Percentiles rank a stretch among this genome's conserved stretches.
These are phyloP conservation scores for Orthonevra nobilis DNA, from an alignment of 2,888 invertebrate species.

Conservation along the genomic window DNA sequence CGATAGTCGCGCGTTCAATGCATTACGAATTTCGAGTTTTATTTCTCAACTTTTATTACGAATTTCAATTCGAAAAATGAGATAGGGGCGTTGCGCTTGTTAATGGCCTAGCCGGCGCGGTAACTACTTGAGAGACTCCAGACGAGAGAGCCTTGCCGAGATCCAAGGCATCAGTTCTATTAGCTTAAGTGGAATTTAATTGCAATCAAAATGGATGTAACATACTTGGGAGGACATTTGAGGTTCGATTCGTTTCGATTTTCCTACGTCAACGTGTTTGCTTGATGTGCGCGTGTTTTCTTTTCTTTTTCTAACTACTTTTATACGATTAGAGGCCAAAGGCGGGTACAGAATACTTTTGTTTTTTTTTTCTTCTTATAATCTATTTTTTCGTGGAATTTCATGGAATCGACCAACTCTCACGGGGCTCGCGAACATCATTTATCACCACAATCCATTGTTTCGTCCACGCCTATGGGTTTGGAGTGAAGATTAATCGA, in stretches of 20 bases:
- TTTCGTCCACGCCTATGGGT: neutral
- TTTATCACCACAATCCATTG: constrained; percentile 31
- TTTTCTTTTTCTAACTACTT: constrained; percentile 6
- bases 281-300: no score
- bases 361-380: constrained; percentile 67
- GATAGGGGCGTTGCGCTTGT: constrained; percentile 39
- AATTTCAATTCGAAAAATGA: constrained; percentile 39
- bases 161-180: constrained; percentile 29
- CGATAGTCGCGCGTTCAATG: constrained; percentile 28
- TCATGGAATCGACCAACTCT: neutral
- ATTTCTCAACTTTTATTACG: constrained; percentile 18
- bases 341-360: neutral
- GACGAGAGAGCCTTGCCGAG: no score
- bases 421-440: constrained; percentile 6
- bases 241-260: neutral
- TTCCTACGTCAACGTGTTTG: constrained; percentile 24
- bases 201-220: constrained; percentile 39
- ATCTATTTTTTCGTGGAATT: neutral
- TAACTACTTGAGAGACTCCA: no score
- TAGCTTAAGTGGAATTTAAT: constrained; percentile 61
- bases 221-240: constrained; percentile 1
- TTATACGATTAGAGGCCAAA: constrained; percentile 5
- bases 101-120: constrained; percentile 42
- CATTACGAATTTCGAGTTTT: constrained; percentile 14
- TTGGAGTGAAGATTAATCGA: constrained; percentile 19